Conservation (phyloP, 2,888 invertebrate species). For the Erynnis tages region DNA sequence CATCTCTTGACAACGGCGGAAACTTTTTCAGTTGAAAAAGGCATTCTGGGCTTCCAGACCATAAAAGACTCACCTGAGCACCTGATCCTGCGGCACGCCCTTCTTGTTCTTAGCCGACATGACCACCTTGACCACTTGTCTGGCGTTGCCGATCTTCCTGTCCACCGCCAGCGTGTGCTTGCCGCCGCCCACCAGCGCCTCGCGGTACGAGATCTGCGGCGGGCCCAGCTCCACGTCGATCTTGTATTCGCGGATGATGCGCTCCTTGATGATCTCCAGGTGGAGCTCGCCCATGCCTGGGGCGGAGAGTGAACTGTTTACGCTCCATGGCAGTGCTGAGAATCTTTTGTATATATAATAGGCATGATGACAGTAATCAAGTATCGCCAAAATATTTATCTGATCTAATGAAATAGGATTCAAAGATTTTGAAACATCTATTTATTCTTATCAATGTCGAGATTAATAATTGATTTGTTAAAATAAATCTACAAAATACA, state of each 20-base stretch:
- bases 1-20: no score
- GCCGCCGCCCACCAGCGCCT: slow-evolving; percentile 80
- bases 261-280: slow-evolving; percentile 94
- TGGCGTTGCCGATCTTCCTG: slow-evolving; percentile 83
- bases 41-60: not conserved
- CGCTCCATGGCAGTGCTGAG: no score
- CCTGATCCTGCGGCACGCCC: slow-evolving; percentile 63
- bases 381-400: no score
- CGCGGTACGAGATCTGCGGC: slow-evolving; percentile 95
- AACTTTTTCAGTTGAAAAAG: not conserved
- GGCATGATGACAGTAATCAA: no score
- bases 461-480: no score
- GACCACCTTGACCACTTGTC: slow-evolving; percentile 83
- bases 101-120: slow-evolving; percentile 82
- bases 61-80: slow-evolving; percentile 62
- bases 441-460: no score
- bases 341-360: no score
- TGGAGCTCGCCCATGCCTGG: slow-evolving; percentile 98
- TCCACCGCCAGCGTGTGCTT: slow-evolving; percentile 78
- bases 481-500: no score
- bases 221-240: slow-evolving; percentile 95
- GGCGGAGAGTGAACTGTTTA: slow-evolving; percentile 28
- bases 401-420: no score
- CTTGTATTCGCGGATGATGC: slow-evolving; percentile 93
- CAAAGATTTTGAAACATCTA: no score